Evolutionary conservation across 2,113 vertebrate species (phyloP).

Genomic region (Sturnira hondurensis): DNA sequence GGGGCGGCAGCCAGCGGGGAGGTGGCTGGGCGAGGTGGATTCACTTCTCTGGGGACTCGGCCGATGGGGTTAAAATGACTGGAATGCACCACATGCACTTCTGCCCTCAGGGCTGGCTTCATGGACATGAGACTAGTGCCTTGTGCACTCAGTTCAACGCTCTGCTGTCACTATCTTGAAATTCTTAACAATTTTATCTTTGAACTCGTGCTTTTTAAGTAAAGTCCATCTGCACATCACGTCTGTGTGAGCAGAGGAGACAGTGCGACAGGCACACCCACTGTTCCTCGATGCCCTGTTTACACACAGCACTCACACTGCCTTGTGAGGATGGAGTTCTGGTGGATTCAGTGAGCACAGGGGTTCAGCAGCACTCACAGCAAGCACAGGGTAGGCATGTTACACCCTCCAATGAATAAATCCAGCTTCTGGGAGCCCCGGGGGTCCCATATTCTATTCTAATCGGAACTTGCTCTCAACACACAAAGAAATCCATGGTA

Average conservation of each 20-base stretch:
- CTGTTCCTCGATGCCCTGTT: background rate
- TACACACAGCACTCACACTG: accelerated
- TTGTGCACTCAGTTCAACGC: accelerated
- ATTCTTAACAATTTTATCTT: background rate
- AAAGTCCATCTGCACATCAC: background rate
- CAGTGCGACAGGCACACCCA: accelerated
- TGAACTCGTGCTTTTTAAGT: background rate
- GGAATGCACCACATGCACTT: background rate
- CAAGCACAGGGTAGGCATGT: background rate
- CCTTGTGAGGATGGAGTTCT: background rate
- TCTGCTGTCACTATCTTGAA: background rate
- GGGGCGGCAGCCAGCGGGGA: background rate
- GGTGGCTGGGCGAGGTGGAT: no score
- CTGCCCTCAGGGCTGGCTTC: background rate
- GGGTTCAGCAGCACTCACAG: background rate
- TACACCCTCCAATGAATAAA: background rate
- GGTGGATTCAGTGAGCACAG: background rate
- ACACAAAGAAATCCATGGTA: background rate
- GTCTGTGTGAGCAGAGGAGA: background rate
- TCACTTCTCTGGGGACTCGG: background rate
- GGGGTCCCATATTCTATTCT: background rate
- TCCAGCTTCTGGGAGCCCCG: background rate
- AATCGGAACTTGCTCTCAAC: background rate
- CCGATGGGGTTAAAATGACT: background rate
- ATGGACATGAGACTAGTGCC: background rate